Conservation (phyloP, 2,888 invertebrate species). For the Nymphalis polychloros region DNA sequence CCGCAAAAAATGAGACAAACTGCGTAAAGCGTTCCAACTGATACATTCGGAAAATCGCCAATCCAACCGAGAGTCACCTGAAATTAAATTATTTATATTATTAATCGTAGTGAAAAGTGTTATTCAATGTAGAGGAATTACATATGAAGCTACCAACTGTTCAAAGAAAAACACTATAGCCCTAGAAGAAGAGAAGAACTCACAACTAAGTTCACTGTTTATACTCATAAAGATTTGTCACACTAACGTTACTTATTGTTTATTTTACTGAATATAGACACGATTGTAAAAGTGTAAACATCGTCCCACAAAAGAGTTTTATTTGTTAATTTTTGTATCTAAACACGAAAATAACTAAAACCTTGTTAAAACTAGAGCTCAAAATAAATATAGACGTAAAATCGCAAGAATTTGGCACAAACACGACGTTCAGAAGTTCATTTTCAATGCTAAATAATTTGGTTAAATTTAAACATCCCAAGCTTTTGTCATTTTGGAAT, state of each 20-base stretch:
- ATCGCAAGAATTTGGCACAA: slow-evolving; percentile 58
- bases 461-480: neutral
- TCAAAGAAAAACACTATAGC: too few species aligned
- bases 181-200: too few species aligned
- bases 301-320: too few species aligned
- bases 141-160: too few species aligned
- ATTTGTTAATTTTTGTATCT: neutral
- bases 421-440: slow-evolving; percentile 19
- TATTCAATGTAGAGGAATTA: too few species aligned
- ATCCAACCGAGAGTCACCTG: slow-evolving; percentile 92
- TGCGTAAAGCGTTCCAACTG: slow-evolving; percentile 91
- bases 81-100: slow-evolving; percentile 34
- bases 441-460: slow-evolving; percentile 5
- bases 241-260: too few species aligned
- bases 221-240: too few species aligned
- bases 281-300: too few species aligned
- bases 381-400: slow-evolving; percentile 37
- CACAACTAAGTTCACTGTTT: too few species aligned
- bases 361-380: neutral
- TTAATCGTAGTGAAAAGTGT: too few species aligned
- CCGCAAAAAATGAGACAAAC: slow-evolving; percentile 87
- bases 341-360: slow-evolving; percentile 4
- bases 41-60: slow-evolving; percentile 92
- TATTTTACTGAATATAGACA: too few species aligned
- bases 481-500: neutral